Conservation (phyloP, 1,140 invertebrate genomes). For the Meloidogyne exigua region DNA sequence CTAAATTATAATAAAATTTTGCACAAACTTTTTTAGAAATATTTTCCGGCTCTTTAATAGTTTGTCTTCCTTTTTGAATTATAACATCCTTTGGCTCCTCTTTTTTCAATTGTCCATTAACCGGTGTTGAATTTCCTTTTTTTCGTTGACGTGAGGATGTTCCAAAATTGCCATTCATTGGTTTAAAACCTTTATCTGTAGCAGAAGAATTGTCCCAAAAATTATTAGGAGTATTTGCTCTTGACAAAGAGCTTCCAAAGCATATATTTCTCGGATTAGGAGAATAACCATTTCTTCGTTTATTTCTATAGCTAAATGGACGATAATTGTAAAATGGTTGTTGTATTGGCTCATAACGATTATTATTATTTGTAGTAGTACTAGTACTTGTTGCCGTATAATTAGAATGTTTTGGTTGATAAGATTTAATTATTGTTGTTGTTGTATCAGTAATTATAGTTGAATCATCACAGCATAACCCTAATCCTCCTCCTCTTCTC, state of each 20-base stretch:
- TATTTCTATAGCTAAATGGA: background rate
- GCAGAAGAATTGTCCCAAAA: background rate
- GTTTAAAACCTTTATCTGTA: background rate
- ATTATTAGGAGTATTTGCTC: background rate
- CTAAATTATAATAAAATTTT: background rate
- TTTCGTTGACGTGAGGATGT: background rate
- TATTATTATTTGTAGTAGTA: background rate
- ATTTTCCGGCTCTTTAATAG: background rate
- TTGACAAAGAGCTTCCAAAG: background rate
- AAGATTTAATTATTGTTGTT: background rate
- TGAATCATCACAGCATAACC: background rate
- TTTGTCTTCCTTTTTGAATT: background rate
- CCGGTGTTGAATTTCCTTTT: background rate
- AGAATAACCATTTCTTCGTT: background rate
- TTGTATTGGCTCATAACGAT: background rate
- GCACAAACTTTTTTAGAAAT: background rate
- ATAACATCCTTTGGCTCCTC: background rate
- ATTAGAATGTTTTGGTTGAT: background rate
- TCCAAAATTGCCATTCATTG: background rate
- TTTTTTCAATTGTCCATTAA: background rate
- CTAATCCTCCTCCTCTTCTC: background rate
- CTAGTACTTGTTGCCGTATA: background rate
- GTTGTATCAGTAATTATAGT: conserved; percentile 1
- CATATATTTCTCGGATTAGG: background rate
- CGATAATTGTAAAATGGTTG: background rate